These are phyloP conservation scores for Amphibalanus amphitrite DNA, from an alignment of 1,140 invertebrate species.

Conservation along the genomic window DNA sequence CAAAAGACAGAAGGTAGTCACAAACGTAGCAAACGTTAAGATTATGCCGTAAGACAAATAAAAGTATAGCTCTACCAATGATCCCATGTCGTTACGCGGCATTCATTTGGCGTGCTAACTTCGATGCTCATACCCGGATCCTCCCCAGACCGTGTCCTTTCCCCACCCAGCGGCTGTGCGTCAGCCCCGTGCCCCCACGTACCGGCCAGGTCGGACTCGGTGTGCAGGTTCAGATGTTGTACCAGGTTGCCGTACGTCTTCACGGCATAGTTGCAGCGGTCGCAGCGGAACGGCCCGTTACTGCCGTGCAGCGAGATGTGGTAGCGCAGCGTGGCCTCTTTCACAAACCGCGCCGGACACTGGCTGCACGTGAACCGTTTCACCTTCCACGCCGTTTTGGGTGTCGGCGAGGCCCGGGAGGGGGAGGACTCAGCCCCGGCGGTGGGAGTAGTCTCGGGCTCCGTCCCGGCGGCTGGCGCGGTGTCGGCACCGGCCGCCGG, in stretches of 20 bases:
- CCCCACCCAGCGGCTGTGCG: too few species aligned
- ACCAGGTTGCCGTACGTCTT: slow-evolving; percentile 56
- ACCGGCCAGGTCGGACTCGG: slow-evolving; percentile 18
- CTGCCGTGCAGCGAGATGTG: slow-evolving; percentile 51
- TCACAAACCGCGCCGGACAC: slow-evolving; percentile 49
- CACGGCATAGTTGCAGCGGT: slow-evolving; percentile 64
- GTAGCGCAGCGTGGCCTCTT: slow-evolving; percentile 47
- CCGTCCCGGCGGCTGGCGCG: slow-evolving; percentile 5
- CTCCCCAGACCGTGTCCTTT: too few species aligned
- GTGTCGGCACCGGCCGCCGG: not conserved
- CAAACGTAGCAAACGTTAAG: too few species aligned
- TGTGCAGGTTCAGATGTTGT: slow-evolving; percentile 48
- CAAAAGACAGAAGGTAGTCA: too few species aligned
- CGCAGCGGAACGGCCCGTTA: slow-evolving; percentile 49
- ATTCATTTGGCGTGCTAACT: too few species aligned
- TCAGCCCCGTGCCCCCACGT: too few species aligned
- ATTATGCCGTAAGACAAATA: too few species aligned
- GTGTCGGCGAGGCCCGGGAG: slow-evolving; percentile 1
- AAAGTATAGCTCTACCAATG: too few species aligned
- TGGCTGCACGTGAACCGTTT: slow-evolving; percentile 37
- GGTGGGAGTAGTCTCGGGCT: slow-evolving; percentile 14
- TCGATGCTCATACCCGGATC: too few species aligned
- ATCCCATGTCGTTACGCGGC: too few species aligned
- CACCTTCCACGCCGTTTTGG: not conserved
- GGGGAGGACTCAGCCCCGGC: not conserved